A percentile compares a stretch with the other conserved stretches of the same genome.
Conservation (phyloP, 2,797 vertebrate species). For the Anguilla megastoma region DNA sequence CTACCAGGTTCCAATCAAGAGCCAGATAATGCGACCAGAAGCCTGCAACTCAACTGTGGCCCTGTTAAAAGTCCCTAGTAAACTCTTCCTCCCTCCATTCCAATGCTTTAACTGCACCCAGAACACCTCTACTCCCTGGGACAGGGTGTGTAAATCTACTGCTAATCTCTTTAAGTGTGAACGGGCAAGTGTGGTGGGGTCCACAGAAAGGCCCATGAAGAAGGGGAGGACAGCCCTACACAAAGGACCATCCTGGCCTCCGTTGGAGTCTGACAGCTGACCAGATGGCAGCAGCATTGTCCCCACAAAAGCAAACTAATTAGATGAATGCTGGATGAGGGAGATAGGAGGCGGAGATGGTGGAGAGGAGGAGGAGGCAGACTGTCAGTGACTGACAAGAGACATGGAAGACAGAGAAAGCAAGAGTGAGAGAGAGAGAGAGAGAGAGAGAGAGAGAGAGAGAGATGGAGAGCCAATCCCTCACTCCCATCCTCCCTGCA, state of each 20-base stretch:
- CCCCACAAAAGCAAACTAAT: conserved; percentile 80
- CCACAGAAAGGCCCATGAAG: conserved; percentile 45
- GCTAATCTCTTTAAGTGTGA: conserved; percentile 81
- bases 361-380: conserved; percentile 39
- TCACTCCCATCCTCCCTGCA: conserved; percentile 52
- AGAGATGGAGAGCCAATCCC: conserved; percentile 53
- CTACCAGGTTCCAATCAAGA: neutral
- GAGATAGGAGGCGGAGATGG: conserved; percentile 30
- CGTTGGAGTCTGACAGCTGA: conserved; percentile 59
- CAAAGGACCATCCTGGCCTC: conserved; percentile 44
- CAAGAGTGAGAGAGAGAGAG: neutral
- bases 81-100: conserved; percentile 18
- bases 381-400: conserved; percentile 38
- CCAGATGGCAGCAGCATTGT: conserved; percentile 79
- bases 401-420: conserved; percentile 35
- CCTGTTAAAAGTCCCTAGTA: conserved; percentile 3
- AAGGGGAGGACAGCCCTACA: conserved; percentile 17
- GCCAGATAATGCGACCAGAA: neutral
- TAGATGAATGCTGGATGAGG: conserved; percentile 72
- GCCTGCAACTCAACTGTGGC: neutral
- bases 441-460: conserved; percentile 48
- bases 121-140: conserved; percentile 53
- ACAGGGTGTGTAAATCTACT: conserved; percentile 72
- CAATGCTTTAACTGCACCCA: conserved; percentile 41
- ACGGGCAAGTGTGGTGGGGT: conserved; percentile 67